Conservation (phyloP, 2,113 vertebrate species). For the Carassius carassius region DNA sequence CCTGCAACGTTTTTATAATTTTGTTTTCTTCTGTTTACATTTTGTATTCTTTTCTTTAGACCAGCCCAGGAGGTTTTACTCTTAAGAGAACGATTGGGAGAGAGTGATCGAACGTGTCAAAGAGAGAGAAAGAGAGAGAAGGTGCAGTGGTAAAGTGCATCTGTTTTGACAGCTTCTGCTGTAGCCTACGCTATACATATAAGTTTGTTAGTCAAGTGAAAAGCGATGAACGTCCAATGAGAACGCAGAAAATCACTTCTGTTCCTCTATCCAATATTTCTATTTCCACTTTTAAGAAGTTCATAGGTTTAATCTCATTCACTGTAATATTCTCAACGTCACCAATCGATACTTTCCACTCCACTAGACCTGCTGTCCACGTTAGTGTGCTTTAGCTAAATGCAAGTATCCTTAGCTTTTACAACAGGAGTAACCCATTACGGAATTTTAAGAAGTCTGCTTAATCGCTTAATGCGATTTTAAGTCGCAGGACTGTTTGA, state of each 20-base stretch:
- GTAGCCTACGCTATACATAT: constrained; percentile 37
- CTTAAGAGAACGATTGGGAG: constrained; percentile 15
- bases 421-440: not conserved
- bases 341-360: constrained; percentile 68
- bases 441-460: not conserved
- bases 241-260: constrained; percentile 60
- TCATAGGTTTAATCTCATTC: constrained; percentile 46
- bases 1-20: too few relatives aligned
- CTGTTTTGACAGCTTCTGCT: not conserved
- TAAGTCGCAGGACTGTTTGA: not conserved
- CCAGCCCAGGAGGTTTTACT: not conserved
- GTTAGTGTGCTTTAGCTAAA: constrained; percentile 47
- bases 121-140: too few relatives aligned
- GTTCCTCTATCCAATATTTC: constrained; percentile 46
- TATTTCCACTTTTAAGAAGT: constrained; percentile 23
- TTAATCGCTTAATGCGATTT: not conserved
- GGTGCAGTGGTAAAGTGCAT: constrained; percentile 1
- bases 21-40: not conserved
- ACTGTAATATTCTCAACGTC: constrained; percentile 61
- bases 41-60: not conserved
- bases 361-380: constrained; percentile 65
- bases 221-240: constrained; percentile 58
- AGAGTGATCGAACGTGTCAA: constrained; percentile 10
- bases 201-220: constrained; percentile 50
- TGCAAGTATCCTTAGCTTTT: constrained; percentile 3